Evolutionary conservation across 1,140 invertebrate genomes (phyloP), one percentile per base, ranked within the genome.

Genomic region (Micrasema longulum): DNA sequence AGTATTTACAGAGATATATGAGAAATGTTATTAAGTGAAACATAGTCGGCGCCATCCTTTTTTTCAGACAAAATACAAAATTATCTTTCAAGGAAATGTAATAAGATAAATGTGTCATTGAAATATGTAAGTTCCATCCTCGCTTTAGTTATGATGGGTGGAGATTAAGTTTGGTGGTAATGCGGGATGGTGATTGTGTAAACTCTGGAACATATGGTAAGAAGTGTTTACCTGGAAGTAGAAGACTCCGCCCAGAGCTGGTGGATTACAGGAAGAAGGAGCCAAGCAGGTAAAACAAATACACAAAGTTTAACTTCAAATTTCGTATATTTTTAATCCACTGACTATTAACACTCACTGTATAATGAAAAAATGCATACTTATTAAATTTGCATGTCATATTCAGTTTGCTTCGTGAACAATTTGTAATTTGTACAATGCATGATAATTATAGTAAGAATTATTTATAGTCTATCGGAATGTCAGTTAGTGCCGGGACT

Each of bases 311-410:
- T 60, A 76, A 76, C 74, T 76, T 76, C 74, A 73, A 73, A 76
- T 76, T 63, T 76, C 74, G 69, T 73, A 73, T 73, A 76, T 76
- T 71, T 75, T 72, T 72, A 60, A 73, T 76, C 64, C 74, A 76
- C 74, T 76, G 74, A 76, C 74, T 76, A 76, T 76, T 64, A 73
- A 76, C 74, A 76, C 74, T 76, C 74, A 76, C 74, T 76, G 74
- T 66, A 71, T 71, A 74, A 74, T 71, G 57, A 69, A 74, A 69
- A 60, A 67, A 74, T 52, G 62, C 64, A 66, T 66, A 57, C 18
- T 67, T 26, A 68, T 12, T 38, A 62, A 41, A 50, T 65, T 62
- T 14, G 62, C 65, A 69, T 69, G 41, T 20, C 22, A 69, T 69
- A 69, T 60, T 52, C 48, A 55, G 45, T 52, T 66, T 55, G 48